Evolutionary conservation across 2,797 vertebrate genomes (phyloP).

Genomic region (Diceros bicornis): DNA sequence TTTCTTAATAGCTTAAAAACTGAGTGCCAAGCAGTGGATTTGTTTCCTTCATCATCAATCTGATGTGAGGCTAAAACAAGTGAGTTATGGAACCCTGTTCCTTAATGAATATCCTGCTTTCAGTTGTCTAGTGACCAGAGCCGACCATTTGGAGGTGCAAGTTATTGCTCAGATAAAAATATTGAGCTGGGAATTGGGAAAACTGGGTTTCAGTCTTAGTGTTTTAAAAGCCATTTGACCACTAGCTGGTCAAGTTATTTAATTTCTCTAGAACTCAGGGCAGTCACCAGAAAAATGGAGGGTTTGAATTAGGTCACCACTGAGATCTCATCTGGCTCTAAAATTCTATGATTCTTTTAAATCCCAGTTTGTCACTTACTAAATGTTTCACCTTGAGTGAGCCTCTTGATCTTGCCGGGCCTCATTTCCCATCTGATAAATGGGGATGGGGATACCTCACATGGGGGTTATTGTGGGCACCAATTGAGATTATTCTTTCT

Average conservation of each 20-base stretch:
- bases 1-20: constrained; percentile 37
- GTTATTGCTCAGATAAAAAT: constrained; percentile 38
- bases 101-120: neutral
- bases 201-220: neutral
- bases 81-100: neutral
- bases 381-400: neutral
- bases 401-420: neutral
- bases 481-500: neutral
- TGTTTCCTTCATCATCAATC: neutral
- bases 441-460: neutral
- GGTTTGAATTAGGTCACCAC: neutral
- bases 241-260: neutral
- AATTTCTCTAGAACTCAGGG: neutral
- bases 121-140: neutral
- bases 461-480: neutral
- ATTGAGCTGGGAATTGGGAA: neutral
- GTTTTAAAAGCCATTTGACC: constrained; percentile 27
- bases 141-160: neutral
- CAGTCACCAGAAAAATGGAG: neutral
- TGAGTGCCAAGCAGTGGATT: neutral
- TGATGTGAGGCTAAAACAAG: neutral
- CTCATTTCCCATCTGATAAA: neutral
- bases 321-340: neutral
- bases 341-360: constrained; percentile 26
- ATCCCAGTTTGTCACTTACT: constrained; percentile 13